Percentiles rank a stretch among this genome's conserved stretches.
phyloP scores from a whole-genome alignment of 2,888 invertebrate genomes.

The Agriopis marginaria region DNA sequence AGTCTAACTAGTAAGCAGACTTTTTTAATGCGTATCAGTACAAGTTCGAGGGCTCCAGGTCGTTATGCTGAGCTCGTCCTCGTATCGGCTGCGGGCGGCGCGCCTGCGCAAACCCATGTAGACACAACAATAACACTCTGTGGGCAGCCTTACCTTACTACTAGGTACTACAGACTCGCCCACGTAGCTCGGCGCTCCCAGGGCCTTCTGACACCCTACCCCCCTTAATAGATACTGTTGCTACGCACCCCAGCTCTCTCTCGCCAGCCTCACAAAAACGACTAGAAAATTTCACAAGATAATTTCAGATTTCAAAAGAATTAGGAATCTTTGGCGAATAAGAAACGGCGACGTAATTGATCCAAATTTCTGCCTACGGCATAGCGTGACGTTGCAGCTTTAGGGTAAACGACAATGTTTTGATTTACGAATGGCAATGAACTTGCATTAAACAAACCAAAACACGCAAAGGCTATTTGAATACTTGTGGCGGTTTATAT shows the following conservation, averaged over 20 bases:
- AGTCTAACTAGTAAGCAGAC: slow-evolving; percentile 47
- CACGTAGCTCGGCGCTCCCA: slow-evolving; percentile 70
- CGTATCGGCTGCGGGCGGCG: slow-evolving; percentile 46
- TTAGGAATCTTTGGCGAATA: slow-evolving; percentile 4
- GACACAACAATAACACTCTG: slow-evolving; percentile 81
- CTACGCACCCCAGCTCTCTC: slow-evolving; percentile 65
- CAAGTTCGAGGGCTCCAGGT: slow-evolving; percentile 70
- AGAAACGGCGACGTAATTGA: slow-evolving; percentile 20
- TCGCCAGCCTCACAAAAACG: slow-evolving; percentile 54
- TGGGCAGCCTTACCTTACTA: slow-evolving; percentile 79
- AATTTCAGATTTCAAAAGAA: slow-evolving; percentile 24
- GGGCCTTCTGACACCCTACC: slow-evolving; percentile 45
- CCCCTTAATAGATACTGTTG: slow-evolving; percentile 59
- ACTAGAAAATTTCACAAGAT: slow-evolving; percentile 52
- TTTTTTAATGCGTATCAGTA: slow-evolving; percentile 58
- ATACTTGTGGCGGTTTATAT: slow-evolving; percentile 6
- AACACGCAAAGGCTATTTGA: slow-evolving; percentile 40
- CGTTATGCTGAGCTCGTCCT: slow-evolving; percentile 27
- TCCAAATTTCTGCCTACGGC: slow-evolving; percentile 22
- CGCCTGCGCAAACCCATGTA: slow-evolving; percentile 79
- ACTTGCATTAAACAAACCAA: slow-evolving; percentile 38
- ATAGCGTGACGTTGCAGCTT: slow-evolving; percentile 35
- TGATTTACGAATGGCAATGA: slow-evolving; percentile 42
- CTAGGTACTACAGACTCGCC: slow-evolving; percentile 86
- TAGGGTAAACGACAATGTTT: slow-evolving; percentile 38